Percentiles rank a stretch among this genome's conserved stretches.
These are phyloP conservation scores for Gambelia wislizenii DNA, from an alignment of 2,797 vertebrate species.

Conservation along the genomic window DNA sequence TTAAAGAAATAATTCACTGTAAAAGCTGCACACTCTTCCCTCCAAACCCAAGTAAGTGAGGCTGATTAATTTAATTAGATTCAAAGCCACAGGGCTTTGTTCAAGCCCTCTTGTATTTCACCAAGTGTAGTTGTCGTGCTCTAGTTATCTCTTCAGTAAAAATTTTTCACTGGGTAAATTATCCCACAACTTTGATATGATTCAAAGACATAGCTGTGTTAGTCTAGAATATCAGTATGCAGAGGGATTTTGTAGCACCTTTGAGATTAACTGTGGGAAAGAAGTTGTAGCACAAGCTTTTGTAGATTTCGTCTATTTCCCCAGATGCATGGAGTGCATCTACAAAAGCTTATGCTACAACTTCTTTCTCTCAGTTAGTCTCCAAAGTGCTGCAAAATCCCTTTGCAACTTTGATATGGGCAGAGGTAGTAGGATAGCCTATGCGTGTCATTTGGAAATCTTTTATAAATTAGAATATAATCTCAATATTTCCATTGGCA, in stretches of 20 bases:
- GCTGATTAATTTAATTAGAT: slow-evolving; percentile 1
- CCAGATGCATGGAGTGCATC: too few relatives aligned
- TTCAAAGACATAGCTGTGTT: too few relatives aligned
- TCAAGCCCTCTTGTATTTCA: neutral
- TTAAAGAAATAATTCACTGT: slow-evolving; percentile 97
- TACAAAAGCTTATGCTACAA: too few relatives aligned
- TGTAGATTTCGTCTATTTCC: too few relatives aligned
- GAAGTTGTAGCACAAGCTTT: too few relatives aligned
- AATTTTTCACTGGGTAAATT: neutral
- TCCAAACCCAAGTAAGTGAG: slow-evolving; percentile 94
- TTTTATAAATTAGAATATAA: neutral
- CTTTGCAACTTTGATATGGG: neutral
- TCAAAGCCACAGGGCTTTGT: neutral
- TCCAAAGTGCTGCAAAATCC: too few relatives aligned
- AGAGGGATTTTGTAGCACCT: too few relatives aligned
- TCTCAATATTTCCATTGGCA: neutral
- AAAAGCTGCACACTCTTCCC: slow-evolving; percentile 96
- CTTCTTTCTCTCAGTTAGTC: too few relatives aligned
- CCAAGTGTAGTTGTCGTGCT: neutral
- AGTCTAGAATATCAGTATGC: too few relatives aligned
- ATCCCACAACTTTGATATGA: neutral
- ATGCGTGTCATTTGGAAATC: neutral
- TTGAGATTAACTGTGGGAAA: too few relatives aligned
- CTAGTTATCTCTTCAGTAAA: too few relatives aligned
- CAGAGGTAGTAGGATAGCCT: neutral